Base-by-base conservation (phyloP, 1,140 invertebrate species). In the Drosophila sproati region DNA sequence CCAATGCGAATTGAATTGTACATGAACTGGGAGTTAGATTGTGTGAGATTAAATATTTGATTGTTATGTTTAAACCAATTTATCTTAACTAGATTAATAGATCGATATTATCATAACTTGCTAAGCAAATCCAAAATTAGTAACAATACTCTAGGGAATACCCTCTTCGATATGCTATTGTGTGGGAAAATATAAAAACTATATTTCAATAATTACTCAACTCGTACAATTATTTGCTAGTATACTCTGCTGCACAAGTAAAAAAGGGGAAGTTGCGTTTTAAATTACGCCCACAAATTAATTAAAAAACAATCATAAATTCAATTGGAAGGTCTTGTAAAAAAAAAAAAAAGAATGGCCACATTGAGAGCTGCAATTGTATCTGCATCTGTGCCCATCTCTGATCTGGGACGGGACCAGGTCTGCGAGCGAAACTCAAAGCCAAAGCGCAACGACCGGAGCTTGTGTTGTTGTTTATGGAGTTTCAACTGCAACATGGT, bases 291-390 rank as follows among this genome's bases (percentile, higher is more conserved):
- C 70, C 70, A 67, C 62, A 67, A 41, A 73, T 59, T 45, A 72
- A 73, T 73, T 73, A 73, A 73, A 73, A 67, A 56, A 73, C 37
- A 73, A 73, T 73, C 70, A 51, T 73, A 67, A 73, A 73, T 67
- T 73, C 50, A 67, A 67, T 67, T 67, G 62, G 62, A 73, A 66
- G 52, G 45, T 54, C 47, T 45, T 20, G 20, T 12, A 45, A 50
- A 43, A 31, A 63, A 35, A 20, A 20, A 20, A 20, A 20, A 20
- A 20, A 20, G 20, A 20, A 20, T 20, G 20, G 20, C 20, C 20
- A 20, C 1, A 20, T 20, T 20, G 20, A 20, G 20, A 20, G 20
- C 37, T 31, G 54, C 60, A 41, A 4, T 32, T 29, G 52, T 20
- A 48, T 31, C 54, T 56, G 55, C 52, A 35, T 5, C 29, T 31